Conservation (phyloP, 2,113 vertebrate genomes). For the Suncus etruscus region DNA sequence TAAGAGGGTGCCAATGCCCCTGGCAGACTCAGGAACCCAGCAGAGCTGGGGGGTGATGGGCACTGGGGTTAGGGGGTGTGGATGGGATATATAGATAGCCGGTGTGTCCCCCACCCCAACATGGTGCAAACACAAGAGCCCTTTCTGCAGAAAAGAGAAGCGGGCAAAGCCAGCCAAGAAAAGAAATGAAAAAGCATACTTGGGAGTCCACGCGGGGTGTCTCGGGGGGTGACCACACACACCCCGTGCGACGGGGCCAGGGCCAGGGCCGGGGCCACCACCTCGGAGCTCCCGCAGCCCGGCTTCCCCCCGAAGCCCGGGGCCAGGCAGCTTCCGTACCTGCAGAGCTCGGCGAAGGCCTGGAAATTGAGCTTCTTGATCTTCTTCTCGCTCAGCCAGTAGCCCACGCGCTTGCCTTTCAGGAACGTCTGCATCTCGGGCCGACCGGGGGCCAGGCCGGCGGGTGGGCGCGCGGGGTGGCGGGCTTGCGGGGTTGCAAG, state of each 20-base stretch:
- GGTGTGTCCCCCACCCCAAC: no score
- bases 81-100: no score
- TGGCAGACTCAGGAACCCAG: conserved; percentile 53
- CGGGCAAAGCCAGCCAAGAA: background rate
- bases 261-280: background rate
- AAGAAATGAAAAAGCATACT: background rate
- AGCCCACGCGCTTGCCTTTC: conserved; percentile 95
- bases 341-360: conserved; percentile 97
- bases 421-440: conserved; percentile 95
- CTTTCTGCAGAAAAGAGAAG: conserved; percentile 16
- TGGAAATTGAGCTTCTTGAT: conserved; percentile 98
- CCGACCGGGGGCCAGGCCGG: conserved; percentile 17
- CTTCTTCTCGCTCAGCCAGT: conserved; percentile 99
- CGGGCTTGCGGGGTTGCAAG: conserved; percentile 59
- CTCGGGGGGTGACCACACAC: no score
- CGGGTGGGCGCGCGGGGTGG: conserved; percentile 60
- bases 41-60: background rate
- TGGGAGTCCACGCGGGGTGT: no score
- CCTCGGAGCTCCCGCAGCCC: conserved; percentile 15
- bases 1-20: background rate
- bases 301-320: conserved; percentile 91
- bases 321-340: conserved; percentile 90
- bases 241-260: no score
- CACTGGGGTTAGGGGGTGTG: no score
- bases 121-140: background rate